These are phyloP conservation scores for Zootermopsis nevadensis DNA, from an alignment of 2,888 invertebrate species.

Conservation along the genomic window DNA sequence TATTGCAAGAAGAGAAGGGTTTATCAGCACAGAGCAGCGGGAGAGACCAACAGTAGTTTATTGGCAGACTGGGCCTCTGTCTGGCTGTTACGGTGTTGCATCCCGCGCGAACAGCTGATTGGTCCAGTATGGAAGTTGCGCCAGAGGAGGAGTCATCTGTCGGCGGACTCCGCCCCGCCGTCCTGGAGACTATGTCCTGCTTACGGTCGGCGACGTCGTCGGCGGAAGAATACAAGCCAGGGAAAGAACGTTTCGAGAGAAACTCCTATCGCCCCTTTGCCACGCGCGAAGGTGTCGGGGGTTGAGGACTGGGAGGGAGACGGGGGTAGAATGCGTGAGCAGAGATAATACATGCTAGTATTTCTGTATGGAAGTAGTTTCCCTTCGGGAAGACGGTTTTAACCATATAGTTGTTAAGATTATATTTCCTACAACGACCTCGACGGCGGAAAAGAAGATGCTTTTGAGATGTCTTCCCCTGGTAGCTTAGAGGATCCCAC, in stretches of 20 bases:
- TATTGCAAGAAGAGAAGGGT: constrained; percentile 36
- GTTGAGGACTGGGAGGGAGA: neutral
- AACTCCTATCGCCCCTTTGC: neutral
- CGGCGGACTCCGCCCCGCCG: constrained; percentile 8
- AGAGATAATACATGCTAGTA: constrained; percentile 52
- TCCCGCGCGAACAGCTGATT: constrained; percentile 12
- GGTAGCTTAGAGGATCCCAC: constrained; percentile 22
- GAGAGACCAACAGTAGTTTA: constrained; percentile 14
- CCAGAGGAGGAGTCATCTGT: constrained; percentile 12
- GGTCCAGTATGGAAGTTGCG: constrained; percentile 4
- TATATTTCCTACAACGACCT: constrained; percentile 34
- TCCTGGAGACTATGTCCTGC: neutral
- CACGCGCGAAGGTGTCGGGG: neutral
- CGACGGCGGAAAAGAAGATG: constrained; percentile 27
- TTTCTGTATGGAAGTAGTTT: constrained; percentile 51
- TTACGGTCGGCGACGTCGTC: neutral
- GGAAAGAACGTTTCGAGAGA: neutral
- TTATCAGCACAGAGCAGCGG: constrained; percentile 23
- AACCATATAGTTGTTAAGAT: constrained; percentile 45
- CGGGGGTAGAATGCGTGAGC: constrained; percentile 29
- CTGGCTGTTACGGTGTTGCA: neutral
- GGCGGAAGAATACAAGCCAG: constrained; percentile 34
- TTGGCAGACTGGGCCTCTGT: constrained; percentile 3
- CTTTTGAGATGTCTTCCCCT: constrained; percentile 19
- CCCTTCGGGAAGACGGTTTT: constrained; percentile 52